Percentiles rank a stretch among this genome's conserved stretches.
Conservation (phyloP, 2,888 invertebrate genomes). For the Chrysolina haemoptera region DNA sequence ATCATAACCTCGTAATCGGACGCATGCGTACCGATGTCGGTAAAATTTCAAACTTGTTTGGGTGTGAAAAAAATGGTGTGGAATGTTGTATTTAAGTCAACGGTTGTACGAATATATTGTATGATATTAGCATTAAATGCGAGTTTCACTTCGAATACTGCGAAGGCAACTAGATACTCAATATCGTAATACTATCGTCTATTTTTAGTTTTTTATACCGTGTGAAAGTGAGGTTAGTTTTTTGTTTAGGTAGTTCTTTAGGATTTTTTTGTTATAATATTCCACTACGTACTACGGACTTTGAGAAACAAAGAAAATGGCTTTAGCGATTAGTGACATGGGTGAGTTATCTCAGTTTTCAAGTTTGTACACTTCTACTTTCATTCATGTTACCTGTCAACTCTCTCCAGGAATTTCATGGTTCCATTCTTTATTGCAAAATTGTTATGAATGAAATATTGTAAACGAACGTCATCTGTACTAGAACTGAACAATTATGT, state of each 20-base stretch:
- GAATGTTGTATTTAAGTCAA: conserved; percentile 34
- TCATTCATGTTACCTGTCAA: conserved; percentile 22
- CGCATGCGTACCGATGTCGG: conserved; percentile 37
- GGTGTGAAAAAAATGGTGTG: conserved; percentile 42
- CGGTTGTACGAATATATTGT: conserved; percentile 31
- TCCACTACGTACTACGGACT: conserved; percentile 10
- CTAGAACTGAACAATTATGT: conserved; percentile 11
- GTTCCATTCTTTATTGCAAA: not conserved
- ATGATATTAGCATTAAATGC: conserved; percentile 27
- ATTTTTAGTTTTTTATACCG: conserved; percentile 24
- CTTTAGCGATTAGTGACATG: conserved; percentile 29
- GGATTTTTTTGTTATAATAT: conserved; percentile 28
- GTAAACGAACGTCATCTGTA: not conserved
- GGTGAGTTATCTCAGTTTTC: conserved; percentile 33
- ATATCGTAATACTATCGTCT: conserved; percentile 21
- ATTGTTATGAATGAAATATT: conserved; percentile 12
- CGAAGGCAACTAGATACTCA: conserved; percentile 7
- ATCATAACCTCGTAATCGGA: conserved; percentile 22
- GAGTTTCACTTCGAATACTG: not conserved
- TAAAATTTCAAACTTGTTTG: conserved; percentile 48
- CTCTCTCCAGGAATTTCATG: not conserved
- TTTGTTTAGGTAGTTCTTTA: conserved; percentile 26
- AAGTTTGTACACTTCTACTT: conserved; percentile 7
- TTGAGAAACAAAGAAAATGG: conserved; percentile 35
- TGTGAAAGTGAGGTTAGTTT: conserved; percentile 30